Percentiles rank a stretch among this genome's conserved stretches.
Conservation (phyloP, 2,888 invertebrate species). For the Drosophila lacicola region DNA sequence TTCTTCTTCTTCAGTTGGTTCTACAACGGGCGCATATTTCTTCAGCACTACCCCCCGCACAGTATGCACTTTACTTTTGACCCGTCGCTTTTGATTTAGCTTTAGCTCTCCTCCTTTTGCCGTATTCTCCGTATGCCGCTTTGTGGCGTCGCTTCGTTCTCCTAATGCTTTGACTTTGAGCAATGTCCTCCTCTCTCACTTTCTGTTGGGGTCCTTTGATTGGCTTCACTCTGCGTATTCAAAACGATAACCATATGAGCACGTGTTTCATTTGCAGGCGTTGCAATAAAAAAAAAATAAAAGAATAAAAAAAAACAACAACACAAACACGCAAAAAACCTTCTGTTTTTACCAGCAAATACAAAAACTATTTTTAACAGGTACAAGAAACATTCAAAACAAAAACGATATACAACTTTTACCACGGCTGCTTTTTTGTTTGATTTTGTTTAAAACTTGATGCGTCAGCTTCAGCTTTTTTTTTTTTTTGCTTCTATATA, state of each 20-base stretch:
- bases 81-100: conserved; percentile 8
- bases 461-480: conserved; percentile 2
- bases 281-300: conserved; percentile 25
- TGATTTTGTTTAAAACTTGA: neutral
- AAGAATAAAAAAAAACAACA: conserved; percentile 5
- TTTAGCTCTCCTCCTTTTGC: conserved; percentile 25
- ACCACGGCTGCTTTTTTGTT: conserved; percentile 6
- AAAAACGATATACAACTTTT: conserved; percentile 22
- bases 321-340: neutral
- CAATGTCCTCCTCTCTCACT: conserved; percentile 46
- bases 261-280: conserved; percentile 64
- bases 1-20: conserved; percentile 14
- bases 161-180: conserved; percentile 47
- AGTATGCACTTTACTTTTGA: conserved; percentile 53
- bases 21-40: conserved; percentile 12
- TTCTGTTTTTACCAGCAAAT: neutral
- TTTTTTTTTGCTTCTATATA: neutral
- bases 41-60: conserved; percentile 23
- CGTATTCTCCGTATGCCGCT: conserved; percentile 27
- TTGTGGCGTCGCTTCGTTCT: conserved; percentile 37
- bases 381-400: neutral
- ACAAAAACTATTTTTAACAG: conserved; percentile 3
- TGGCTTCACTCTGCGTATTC: conserved; percentile 33
- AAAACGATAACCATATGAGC: conserved; percentile 47
- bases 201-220: conserved; percentile 39